A percentile compares a stretch with the other conserved stretches of the same genome.
phyloP scores from a whole-genome alignment of 2,797 vertebrate species.

The Poliocrania exsul region DNA sequence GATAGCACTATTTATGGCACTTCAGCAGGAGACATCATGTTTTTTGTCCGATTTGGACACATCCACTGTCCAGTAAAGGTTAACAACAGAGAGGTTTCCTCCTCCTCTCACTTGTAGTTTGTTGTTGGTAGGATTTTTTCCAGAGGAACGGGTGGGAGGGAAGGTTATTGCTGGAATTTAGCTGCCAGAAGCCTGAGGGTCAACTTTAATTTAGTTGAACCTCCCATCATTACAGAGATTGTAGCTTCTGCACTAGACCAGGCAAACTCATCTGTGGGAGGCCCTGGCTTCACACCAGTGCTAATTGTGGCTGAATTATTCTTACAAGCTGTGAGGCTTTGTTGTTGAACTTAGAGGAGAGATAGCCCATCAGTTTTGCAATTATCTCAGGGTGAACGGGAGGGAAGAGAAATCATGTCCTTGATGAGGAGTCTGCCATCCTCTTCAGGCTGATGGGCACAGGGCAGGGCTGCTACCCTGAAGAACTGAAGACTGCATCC shows the following conservation, averaged over 20 bases:
- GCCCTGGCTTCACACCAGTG: constrained; percentile 44
- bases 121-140: constrained; percentile 54
- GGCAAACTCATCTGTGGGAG: constrained; percentile 37
- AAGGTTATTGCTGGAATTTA: constrained; percentile 61
- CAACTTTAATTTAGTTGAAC: constrained; percentile 54
- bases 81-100: constrained; percentile 71
- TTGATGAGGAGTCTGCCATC: background rate
- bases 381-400: background rate
- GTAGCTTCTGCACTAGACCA: constrained; percentile 48
- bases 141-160: constrained; percentile 14
- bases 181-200: constrained; percentile 52
- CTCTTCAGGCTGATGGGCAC: background rate
- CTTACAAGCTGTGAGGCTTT: constrained; percentile 16
- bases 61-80: constrained; percentile 77
- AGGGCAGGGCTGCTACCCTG: background rate
- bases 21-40: constrained; percentile 64
- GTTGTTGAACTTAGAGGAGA: constrained; percentile 30
- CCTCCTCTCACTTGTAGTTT: constrained; percentile 70
- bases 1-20: constrained; percentile 78
- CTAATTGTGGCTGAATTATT: constrained; percentile 32
- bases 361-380: background rate
- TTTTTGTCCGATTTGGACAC: constrained; percentile 76
- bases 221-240: constrained; percentile 49
- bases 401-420: background rate
- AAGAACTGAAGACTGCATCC: background rate